These are phyloP conservation scores for Amblyornis subalaris DNA, from an alignment of 2,113 vertebrate species.

Conservation along the genomic window DNA sequence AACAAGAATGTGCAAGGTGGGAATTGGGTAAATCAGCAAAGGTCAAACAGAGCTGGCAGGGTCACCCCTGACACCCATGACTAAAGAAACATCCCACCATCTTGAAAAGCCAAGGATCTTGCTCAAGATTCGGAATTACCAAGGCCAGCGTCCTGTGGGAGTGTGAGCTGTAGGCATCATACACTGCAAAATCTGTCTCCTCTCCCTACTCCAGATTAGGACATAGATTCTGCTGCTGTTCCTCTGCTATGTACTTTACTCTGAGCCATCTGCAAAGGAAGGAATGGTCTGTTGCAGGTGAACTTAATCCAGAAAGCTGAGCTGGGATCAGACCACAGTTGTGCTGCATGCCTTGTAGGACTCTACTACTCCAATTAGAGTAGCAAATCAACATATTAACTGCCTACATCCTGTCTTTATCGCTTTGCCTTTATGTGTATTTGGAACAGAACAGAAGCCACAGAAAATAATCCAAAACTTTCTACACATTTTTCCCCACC, in stretches of 20 bases:
- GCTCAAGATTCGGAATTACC: background rate
- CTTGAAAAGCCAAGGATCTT: background rate
- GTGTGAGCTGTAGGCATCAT: background rate
- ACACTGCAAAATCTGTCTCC: background rate
- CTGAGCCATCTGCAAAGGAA: background rate
- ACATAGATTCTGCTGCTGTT: background rate
- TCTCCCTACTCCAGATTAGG: background rate
- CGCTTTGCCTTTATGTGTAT: background rate
- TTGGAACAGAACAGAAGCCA: background rate
- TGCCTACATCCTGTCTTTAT: background rate
- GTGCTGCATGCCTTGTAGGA: background rate
- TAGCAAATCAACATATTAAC: background rate
- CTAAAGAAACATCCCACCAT: background rate
- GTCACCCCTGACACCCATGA: rapidly evolving
- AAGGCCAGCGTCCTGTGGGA: background rate
- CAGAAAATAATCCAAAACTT: background rate
- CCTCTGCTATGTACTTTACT: background rate
- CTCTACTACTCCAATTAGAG: background rate
- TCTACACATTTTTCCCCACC: background rate
- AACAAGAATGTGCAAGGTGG: background rate
- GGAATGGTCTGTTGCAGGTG: background rate
- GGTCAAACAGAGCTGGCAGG: background rate
- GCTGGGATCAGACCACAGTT: background rate
- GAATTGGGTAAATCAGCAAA: background rate
- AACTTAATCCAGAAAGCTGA: background rate